Base-by-base conservation (phyloP, 1,140 invertebrate genomes). In the Drosophila lowei region DNA sequence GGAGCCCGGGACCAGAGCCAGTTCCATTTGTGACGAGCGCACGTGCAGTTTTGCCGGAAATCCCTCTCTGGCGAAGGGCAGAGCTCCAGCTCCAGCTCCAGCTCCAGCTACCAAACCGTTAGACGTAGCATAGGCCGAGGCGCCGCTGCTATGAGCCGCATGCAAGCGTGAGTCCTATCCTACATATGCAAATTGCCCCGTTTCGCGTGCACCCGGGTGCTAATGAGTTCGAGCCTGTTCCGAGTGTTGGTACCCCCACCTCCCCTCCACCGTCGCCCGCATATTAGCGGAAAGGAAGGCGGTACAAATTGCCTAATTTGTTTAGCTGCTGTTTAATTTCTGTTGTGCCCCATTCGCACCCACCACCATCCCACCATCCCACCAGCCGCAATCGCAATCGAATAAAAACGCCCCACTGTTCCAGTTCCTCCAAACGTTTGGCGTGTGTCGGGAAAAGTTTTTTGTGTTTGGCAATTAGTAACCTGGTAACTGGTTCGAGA, bases 101-200 rank as follows among this genome's bases (percentile, higher is more conserved):
- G 11, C 28, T 30, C 23, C 25, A 38, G 30, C 48, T 7, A 42
- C 34, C 21, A 28, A 7, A 8, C 18, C 8, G 28, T 23, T 18
- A 41, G 57, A 34, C 54, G 67, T 68, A 86, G 77, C 81, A 86
- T 85, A 85, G 50, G 62, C 64, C 50, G 1, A 64, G 77, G 77
- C 73, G 77, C 64, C 77, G 42, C 60, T 8, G 56, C 42, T 54
- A 89, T 89, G 85, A 89, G 78, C 70, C 85, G 85, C 77, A 89
- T 89, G 80, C 85, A 89, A 81, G 77, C 77, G 85, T 89, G 79
- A 89, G 85, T 89, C 34, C 34, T 5, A 38, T 38, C 28, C 63
- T 62, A 86, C 23, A 25, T 25, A 86, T 77, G 81, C 74, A 70
- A 81, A 74, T 63, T 62, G 48, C 54, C 8, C 15, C 53, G 53